Evolutionary conservation across 2,888 invertebrate genomes (phyloP), one percentile per base, ranked within the genome.

Genomic region (Nebria brevicollis): DNA sequence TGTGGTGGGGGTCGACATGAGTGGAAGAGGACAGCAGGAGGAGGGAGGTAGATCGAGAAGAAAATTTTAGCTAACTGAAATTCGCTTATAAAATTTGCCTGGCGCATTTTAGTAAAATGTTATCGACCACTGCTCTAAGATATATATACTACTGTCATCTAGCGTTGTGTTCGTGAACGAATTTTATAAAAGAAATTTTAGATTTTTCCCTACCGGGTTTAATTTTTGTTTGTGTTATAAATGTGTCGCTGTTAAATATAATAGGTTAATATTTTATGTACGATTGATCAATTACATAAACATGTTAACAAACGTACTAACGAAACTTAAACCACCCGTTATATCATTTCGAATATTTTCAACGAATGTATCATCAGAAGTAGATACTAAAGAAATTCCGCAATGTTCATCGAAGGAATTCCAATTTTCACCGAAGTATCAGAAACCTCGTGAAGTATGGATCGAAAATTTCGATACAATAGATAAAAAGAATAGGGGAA

Each of bases 401-500:
- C 11, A 43, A 41, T 78, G 77, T 15, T 83, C 84, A 77, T 77
- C 84, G 65, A 90, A 90, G 81, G 89, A 90, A 84, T 90, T 91
- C 90, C 86, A 88, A 72, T 91, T 89, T 85, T 90, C 91, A 15
- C 90, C 91, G 1, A 89, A 89, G 83, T 94, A 92, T 83, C 89
- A 91, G 34, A 91, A 92, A 86, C 92, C 93, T 0, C 91, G 96
- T 10, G 94, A 97, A 89, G 95, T 94, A 75, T 98, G 97, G 97
- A 91, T 97, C 68, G 96, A 96, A 87, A 96, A 95, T 89, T 87
- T 96, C 66, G 94, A 96, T 86, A 93, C 94, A 0, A 89, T 94
- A 20, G 92, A 94, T 83, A 95, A 95, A 86, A 92, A 93, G 82
- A 95, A 95, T 88, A 86, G 97, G n/a, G 97, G 96, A 0, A 88